Conservation (phyloP, 2,113 vertebrate genomes). For the Peromyscus leucopus region DNA sequence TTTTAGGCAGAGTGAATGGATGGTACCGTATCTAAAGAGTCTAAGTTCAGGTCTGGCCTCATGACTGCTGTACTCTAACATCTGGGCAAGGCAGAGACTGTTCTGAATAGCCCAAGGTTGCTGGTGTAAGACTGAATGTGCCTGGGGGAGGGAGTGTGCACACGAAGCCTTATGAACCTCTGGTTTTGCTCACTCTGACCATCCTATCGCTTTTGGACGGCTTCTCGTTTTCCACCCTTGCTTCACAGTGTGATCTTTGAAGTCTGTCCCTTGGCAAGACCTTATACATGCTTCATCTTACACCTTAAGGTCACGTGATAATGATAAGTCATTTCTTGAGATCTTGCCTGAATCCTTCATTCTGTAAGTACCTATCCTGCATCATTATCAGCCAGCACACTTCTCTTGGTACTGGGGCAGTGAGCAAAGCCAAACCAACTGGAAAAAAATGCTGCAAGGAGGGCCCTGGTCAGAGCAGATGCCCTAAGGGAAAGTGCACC, state of each 20-base stretch:
- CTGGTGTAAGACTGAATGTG: not conserved
- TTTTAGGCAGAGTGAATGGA: not conserved
- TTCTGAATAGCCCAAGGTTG: not conserved
- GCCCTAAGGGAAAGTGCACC: not conserved
- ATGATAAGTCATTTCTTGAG: not conserved
- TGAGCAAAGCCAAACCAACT: not conserved
- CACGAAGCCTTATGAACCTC: not conserved
- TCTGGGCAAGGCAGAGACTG: rapidly evolving
- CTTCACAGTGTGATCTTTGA: not conserved
- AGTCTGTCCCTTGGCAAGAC: not conserved
- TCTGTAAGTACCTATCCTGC: not conserved
- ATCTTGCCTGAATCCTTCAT: not conserved
- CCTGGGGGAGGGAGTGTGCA: not conserved
- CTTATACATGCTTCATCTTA: no score
- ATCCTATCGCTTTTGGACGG: not conserved
- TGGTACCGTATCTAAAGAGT: rapidly evolving
- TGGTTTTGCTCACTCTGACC: not conserved
- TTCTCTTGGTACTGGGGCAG: not conserved
- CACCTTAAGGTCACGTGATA: no score
- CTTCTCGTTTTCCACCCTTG: not conserved
- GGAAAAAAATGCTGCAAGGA: not conserved
- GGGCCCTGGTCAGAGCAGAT: not conserved
- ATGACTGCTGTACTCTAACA: not conserved
- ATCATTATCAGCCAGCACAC: no score
- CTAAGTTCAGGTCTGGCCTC: not conserved